Evolutionary conservation across 2,113 vertebrate species (phyloP).

Genomic region (Atrichornis clamosus): DNA sequence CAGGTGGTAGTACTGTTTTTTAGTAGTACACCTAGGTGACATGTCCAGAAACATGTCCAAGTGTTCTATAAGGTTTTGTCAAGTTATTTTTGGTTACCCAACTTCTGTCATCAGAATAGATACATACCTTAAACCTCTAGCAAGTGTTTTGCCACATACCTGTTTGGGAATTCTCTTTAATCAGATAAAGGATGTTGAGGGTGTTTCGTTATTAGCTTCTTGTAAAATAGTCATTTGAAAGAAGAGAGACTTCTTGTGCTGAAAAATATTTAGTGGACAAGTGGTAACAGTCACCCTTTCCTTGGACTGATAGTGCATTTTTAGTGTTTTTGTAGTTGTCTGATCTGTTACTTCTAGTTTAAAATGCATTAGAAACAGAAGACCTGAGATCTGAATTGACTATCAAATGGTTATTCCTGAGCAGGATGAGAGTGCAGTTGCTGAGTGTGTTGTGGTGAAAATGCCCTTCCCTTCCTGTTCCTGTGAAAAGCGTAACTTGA

Average conservation of each 20-base stretch:
- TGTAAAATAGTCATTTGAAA: not conserved
- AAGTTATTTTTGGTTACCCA: not conserved
- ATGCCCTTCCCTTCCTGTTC: not conserved
- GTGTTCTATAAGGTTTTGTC: not conserved
- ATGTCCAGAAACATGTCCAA: not conserved
- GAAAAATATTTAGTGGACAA: not conserved
- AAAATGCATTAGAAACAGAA: not conserved
- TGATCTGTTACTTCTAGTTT: not conserved
- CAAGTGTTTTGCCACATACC: not conserved
- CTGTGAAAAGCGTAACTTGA: not conserved
- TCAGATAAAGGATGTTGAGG: not conserved
- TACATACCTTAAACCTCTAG: not conserved
- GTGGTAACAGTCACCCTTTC: not conserved
- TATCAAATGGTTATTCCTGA: not conserved
- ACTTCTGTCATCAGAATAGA: not conserved
- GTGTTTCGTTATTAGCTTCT: not conserved
- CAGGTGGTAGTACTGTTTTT: not conserved
- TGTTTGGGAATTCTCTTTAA: not conserved
- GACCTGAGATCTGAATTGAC: not conserved
- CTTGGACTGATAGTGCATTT: accelerated
- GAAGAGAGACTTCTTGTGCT: not conserved
- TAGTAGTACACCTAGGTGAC: not conserved
- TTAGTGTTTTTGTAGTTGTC: not conserved
- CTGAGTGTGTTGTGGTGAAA: not conserved
- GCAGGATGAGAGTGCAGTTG: not conserved